These are phyloP conservation scores for Amblyopsis rosae DNA, from an alignment of 2,113 vertebrate genomes.

Conservation along the genomic window DNA sequence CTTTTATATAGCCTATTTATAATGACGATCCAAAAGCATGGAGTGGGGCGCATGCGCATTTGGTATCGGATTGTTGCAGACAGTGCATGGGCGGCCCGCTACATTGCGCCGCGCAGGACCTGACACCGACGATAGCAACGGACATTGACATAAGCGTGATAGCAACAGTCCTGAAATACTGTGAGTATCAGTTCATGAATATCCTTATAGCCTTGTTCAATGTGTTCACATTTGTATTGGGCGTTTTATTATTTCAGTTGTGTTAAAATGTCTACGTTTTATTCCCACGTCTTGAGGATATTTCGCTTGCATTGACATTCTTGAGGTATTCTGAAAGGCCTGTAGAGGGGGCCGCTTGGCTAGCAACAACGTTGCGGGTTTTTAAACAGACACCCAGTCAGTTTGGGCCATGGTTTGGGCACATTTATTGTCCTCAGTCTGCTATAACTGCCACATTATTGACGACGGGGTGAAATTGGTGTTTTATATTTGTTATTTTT, in stretches of 20 bases:
- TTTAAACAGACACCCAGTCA: conserved; percentile 20
- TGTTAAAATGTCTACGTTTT: conserved; percentile 12
- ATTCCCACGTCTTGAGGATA: conserved; percentile 49
- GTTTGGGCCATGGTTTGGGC: conserved; percentile 9
- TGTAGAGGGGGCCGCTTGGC: conserved; percentile 66
- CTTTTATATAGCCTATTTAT: conserved; percentile 58
- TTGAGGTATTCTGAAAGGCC: conserved; percentile 65
- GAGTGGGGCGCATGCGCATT: conserved; percentile 69
- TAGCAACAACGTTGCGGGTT: conserved; percentile 54
- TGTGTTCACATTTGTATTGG: background rate
- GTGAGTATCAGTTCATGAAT: conserved; percentile 57
- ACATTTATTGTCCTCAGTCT: conserved; percentile 62
- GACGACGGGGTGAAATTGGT: conserved; percentile 8
- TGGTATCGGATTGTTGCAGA: conserved; percentile 56
- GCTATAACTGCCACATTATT: conserved; percentile 33
- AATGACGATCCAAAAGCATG: conserved; percentile 65
- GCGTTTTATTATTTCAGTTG: background rate
- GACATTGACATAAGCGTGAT: conserved; percentile 48
- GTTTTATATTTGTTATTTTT: conserved; percentile 11
- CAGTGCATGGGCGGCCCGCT: conserved; percentile 68
- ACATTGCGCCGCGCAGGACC: conserved; percentile 61
- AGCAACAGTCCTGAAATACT: conserved; percentile 51
- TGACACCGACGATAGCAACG: conserved; percentile 50
- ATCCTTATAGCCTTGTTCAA: background rate
- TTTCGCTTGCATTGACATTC: conserved; percentile 48